Evolutionary conservation across 2,797 vertebrate genomes (phyloP).

Genomic region (Oreochromis grahami): DNA sequence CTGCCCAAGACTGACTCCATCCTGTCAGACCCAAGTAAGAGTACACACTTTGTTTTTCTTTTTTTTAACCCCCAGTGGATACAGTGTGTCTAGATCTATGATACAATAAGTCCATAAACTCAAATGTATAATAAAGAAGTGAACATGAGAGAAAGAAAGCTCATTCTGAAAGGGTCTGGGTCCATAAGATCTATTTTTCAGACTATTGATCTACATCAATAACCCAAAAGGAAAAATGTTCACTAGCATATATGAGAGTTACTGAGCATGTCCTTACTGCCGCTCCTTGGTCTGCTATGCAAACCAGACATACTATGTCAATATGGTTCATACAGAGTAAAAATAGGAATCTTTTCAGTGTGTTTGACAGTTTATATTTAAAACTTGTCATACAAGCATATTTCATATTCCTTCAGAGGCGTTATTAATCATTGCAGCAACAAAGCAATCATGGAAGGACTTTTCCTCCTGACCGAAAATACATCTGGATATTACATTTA

Average conservation of each 20-base stretch:
- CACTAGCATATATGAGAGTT: not conserved
- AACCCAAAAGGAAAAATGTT: not conserved
- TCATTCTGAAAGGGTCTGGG: not conserved
- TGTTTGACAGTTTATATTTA: not conserved
- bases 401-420: not conserved
- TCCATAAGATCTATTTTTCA: not conserved
- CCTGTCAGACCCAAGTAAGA: conserved; percentile 96
- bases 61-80: not conserved
- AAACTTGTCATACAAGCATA: not conserved
- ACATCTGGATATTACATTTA: not conserved
- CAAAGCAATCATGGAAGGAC: not conserved
- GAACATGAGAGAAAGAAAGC: not conserved
- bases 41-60: not conserved
- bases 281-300: not conserved
- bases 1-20: conserved; percentile 98
- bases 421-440: not conserved
- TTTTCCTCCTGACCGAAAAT: not conserved
- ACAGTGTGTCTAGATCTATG: not conserved
- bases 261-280: not conserved
- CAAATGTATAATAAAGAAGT: not conserved
- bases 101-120: not conserved
- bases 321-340: not conserved
- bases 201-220: not conserved
- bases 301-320: not conserved
- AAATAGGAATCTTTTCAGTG: not conserved